Evolutionary conservation across 2,113 vertebrate genomes (phyloP).

Genomic region (Nothobranchius kuhntae): DNA sequence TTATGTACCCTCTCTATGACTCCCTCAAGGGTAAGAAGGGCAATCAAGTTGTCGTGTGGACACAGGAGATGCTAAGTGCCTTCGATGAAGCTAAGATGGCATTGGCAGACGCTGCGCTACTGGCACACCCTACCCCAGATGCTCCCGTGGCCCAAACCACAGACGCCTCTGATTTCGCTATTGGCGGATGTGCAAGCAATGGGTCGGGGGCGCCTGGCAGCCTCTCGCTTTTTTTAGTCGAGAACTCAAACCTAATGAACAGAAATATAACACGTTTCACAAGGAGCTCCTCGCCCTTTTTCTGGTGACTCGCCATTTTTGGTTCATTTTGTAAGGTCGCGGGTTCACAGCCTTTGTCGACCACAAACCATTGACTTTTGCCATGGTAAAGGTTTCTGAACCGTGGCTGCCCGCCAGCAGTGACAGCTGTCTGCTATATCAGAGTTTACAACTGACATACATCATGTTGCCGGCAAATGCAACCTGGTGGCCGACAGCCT

Average conservation of each 20-base stretch:
- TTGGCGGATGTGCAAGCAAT: background rate
- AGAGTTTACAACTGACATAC: background rate
- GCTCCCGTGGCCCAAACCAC: background rate
- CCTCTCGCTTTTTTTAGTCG: background rate
- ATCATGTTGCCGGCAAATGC: background rate
- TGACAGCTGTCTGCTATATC: background rate
- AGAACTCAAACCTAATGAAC: background rate
- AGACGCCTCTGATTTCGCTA: background rate
- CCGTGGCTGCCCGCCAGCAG: background rate
- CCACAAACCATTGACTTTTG: background rate
- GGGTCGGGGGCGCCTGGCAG: background rate
- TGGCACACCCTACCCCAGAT: too few relatives aligned
- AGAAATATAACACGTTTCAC: background rate
- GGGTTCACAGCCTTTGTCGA: background rate
- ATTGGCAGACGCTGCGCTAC: too few relatives aligned
- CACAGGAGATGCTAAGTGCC: too few relatives aligned
- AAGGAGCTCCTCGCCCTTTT: background rate
- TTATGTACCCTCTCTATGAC: background rate
- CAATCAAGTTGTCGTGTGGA: too few relatives aligned
- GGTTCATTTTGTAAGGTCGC: background rate
- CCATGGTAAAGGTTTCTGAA: background rate
- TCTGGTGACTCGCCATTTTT: background rate
- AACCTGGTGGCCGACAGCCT: background rate
- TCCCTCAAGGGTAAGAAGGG: background rate
- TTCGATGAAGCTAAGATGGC: too few relatives aligned